Conservation (phyloP, 23 tunicate species). For the Halocynthia roretzi region DNA sequence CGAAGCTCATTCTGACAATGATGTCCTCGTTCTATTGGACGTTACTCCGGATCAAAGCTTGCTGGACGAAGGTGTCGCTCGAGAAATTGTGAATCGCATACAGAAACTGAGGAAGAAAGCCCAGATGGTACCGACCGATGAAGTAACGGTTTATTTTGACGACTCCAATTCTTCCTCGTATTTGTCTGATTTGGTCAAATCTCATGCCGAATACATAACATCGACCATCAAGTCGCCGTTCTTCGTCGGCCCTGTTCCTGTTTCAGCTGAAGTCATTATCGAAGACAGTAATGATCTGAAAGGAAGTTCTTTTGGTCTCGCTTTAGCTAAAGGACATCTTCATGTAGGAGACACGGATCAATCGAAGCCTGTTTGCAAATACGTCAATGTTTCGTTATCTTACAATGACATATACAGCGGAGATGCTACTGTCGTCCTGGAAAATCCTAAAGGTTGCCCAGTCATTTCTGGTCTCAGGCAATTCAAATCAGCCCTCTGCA, state of each 20-base stretch:
- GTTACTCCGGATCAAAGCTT: constrained; percentile 72
- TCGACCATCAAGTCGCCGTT: constrained; percentile 60
- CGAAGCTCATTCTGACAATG: constrained; percentile 88
- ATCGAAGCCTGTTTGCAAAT: constrained; percentile 55
- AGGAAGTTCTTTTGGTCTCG: constrained; percentile 44
- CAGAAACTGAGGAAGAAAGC: constrained; percentile 98
- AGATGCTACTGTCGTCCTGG: constrained; percentile 47
- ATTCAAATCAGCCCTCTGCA: not conserved
- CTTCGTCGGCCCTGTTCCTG: constrained; percentile 45
- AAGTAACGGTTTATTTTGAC: constrained; percentile 75
- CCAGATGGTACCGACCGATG: constrained; percentile 91
- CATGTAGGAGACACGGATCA: constrained; percentile 5
- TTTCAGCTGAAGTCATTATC: constrained; percentile 49
- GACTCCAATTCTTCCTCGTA: constrained; percentile 29
- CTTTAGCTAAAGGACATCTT: constrained; percentile 50
- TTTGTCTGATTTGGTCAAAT: constrained; percentile 27
- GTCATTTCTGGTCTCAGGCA: constrained; percentile 20
- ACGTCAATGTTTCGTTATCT: constrained; percentile 26
- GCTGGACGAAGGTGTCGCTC: constrained; percentile 91
- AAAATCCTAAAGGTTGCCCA: constrained; percentile 63
- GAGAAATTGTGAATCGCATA: constrained; percentile 90
- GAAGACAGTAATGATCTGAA: constrained; percentile 40
- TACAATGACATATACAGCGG: constrained; percentile 2
- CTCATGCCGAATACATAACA: constrained; percentile 54
- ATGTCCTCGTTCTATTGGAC: constrained; percentile 83